These are phyloP conservation scores for Mesocentrotus franciscanus DNA, from an alignment of 53 echinoderm and acorn worm genomes.

Conservation along the genomic window DNA sequence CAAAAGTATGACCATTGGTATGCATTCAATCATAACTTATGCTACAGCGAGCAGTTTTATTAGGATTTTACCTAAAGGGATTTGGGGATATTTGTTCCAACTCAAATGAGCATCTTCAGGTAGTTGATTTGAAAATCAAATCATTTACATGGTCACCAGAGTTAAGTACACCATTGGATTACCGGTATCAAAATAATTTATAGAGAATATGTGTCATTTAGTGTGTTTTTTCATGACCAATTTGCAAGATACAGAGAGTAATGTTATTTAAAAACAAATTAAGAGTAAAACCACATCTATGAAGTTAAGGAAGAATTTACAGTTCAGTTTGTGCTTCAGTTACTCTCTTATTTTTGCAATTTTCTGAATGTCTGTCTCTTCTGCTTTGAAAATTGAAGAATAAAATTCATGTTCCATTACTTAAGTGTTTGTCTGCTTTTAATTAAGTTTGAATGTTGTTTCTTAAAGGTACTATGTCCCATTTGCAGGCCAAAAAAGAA, in stretches of 20 bases:
- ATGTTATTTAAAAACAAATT: background rate
- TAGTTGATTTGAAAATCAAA: background rate
- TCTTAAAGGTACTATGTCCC: no score
- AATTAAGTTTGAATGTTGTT: background rate
- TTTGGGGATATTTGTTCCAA: background rate
- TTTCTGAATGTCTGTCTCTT: conserved; percentile 34
- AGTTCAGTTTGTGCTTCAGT: conserved; percentile 8
- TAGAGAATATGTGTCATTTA: background rate
- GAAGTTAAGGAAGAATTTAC: background rate
- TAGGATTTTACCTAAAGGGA: background rate
- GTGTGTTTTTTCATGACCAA: conserved; percentile 1
- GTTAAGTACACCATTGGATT: background rate
- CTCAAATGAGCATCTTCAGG: background rate
- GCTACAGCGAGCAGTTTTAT: background rate
- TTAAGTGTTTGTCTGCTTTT: background rate
- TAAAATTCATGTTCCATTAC: conserved; percentile 54
- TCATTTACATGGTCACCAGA: background rate
- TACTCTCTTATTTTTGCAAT: conserved; percentile 36
- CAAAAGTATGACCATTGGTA: background rate
- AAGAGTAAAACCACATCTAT: background rate
- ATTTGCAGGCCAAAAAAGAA: no score
- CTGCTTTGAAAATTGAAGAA: conserved; percentile 59
- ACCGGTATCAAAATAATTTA: background rate
- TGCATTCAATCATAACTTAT: background rate
- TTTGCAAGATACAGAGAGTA: background rate